Evolutionary conservation across 2,888 invertebrate genomes (phyloP).

Genomic region (Caenorhabditis sp.): DNA sequence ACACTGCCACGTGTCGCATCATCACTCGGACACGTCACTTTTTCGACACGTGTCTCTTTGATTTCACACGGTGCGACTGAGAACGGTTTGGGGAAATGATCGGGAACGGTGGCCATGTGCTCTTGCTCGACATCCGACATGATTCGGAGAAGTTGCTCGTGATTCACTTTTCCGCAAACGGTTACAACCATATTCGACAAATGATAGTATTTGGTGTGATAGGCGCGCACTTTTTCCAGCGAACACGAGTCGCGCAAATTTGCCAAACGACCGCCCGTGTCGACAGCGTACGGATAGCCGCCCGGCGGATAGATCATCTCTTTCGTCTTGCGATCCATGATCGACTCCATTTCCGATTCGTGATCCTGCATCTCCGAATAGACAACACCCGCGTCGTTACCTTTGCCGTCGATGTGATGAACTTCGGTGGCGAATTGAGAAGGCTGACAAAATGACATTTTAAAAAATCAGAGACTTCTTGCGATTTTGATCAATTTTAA

Average conservation of each 20-base stretch:
- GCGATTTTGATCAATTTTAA: no score
- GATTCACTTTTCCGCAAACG: slow-evolving; percentile 80
- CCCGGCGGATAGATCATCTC: slow-evolving; percentile 78
- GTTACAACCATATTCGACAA: slow-evolving; percentile 87
- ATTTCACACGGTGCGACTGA: slow-evolving; percentile 26
- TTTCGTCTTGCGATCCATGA: slow-evolving; percentile 55
- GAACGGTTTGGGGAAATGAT: slow-evolving; percentile 61
- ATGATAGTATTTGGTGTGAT: slow-evolving; percentile 85
- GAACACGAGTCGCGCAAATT: slow-evolving; percentile 84
- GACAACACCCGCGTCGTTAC: slow-evolving; percentile 91
- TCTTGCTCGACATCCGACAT: slow-evolving; percentile 78
- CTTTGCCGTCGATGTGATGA: slow-evolving; percentile 86
- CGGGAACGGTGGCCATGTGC: slow-evolving; percentile 74
- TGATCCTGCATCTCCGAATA: slow-evolving; percentile 86
- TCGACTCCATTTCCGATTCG: slow-evolving; percentile 68
- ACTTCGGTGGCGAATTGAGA: slow-evolving; percentile 87
- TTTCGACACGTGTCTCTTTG: slow-evolving; percentile 36
- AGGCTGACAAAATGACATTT: no score
- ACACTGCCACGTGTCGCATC: slow-evolving; percentile 63
- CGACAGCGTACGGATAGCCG: slow-evolving; percentile 84
- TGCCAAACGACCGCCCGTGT: slow-evolving; percentile 85
- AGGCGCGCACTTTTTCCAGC: slow-evolving; percentile 81
- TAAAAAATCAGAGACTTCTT: neutral
- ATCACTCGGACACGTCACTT: slow-evolving; percentile 63
- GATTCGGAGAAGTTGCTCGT: slow-evolving; percentile 79